Evolutionary conservation across 1,140 invertebrate genomes (phyloP).

Genomic region (Zaprionus nigranus): DNA sequence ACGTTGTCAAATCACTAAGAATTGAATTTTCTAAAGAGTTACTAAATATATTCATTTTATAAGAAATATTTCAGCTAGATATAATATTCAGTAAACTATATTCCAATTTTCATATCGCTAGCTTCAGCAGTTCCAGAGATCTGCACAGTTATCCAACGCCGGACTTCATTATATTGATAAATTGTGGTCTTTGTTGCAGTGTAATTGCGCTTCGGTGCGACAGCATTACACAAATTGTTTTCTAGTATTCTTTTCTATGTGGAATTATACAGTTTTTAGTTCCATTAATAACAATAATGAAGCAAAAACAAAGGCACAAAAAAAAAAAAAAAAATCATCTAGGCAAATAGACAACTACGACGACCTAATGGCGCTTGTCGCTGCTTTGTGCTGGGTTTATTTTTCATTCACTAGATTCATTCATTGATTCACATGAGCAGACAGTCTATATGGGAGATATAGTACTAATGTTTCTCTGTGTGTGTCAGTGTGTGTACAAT

Average conservation of each 20-base stretch:
- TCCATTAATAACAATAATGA: constrained; percentile 47
- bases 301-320: constrained; percentile 21
- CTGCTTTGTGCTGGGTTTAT: constrained; percentile 52
- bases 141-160: neutral
- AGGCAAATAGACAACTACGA: constrained; percentile 44
- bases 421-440: constrained; percentile 66
- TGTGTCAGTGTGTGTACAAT: constrained; percentile 17
- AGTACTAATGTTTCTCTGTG: neutral
- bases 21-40: neutral
- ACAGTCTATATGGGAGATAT: constrained; percentile 15
- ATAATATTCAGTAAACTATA: neutral
- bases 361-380: constrained; percentile 57
- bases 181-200: neutral
- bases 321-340: constrained; percentile 18
- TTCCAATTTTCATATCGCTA: neutral
- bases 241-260: neutral
- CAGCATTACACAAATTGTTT: neutral
- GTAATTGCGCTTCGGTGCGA: constrained; percentile 17
- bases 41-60: rapidly evolving
- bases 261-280: constrained; percentile 56
- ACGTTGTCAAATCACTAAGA: neutral
- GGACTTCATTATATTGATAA: neutral
- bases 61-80: neutral
- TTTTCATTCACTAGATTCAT: constrained; percentile 70
- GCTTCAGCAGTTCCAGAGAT: neutral